Percentiles rank a stretch among this genome's conserved stretches.
phyloP scores from a whole-genome alignment of 2,888 invertebrate genomes.

The Tridacna crocea region DNA sequence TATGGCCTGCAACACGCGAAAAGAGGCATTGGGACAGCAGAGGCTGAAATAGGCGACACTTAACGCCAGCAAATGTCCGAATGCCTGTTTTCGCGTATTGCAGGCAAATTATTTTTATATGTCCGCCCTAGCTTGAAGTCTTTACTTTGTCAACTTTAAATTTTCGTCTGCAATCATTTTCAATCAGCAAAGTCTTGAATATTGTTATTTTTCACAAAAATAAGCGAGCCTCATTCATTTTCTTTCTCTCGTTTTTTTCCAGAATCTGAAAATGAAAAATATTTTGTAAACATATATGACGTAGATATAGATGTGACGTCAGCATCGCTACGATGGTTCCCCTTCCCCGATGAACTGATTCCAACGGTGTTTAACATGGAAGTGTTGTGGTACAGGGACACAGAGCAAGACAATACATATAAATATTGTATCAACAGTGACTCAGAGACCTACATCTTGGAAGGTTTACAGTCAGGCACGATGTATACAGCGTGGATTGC shows the following conservation, averaged over 20 bases:
- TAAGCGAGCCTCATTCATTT: too few species aligned
- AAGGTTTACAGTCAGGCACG: constrained; percentile 33
- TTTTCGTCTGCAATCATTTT: too few species aligned
- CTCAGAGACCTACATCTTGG: constrained; percentile 24
- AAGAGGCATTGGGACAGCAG: too few species aligned
- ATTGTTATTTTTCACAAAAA: too few species aligned
- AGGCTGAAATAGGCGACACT: too few species aligned
- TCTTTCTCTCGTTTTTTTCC: constrained; percentile 7
- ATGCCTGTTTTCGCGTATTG: too few species aligned
- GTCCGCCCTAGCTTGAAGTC: too few species aligned
- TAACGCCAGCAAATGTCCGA: too few species aligned
- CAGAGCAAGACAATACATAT: constrained; percentile 1
- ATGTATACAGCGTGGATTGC: constrained; percentile 53
- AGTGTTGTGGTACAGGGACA: constrained; percentile 37
- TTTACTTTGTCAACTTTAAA: too few species aligned
- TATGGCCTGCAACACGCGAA: too few species aligned
- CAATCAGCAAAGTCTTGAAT: too few species aligned
- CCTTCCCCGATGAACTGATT: neutral
- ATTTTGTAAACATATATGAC: constrained; percentile 26
- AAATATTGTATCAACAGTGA: constrained; percentile 36
- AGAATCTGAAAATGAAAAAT: constrained; percentile 26
- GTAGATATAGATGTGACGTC: constrained; percentile 32
- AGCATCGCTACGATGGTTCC: constrained; percentile 38
- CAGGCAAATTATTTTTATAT: too few species aligned
- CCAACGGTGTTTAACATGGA: constrained; percentile 34